Percentiles rank a stretch among this genome's conserved stretches.
Evolutionary conservation across 2,888 invertebrate species (phyloP).

Genomic region (Meganola albula): DNA sequence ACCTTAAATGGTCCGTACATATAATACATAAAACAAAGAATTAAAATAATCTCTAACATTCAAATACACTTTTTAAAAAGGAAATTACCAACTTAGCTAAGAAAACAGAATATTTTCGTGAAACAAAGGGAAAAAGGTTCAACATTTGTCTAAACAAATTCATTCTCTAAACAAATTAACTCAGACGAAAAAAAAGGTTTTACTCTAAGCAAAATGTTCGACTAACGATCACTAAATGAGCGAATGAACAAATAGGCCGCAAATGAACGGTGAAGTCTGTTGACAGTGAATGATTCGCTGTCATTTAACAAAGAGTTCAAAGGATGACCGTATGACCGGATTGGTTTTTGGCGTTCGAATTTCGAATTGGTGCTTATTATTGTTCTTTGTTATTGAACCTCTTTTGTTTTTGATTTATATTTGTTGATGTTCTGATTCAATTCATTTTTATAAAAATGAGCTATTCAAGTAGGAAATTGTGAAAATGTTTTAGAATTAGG

Average conservation of each 20-base stretch:
- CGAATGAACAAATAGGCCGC: constrained; percentile 50
- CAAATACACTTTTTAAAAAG: constrained; percentile 23
- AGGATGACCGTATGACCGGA: constrained; percentile 29
- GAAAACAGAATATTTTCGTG: constrained; percentile 25
- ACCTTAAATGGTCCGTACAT: too few species aligned
- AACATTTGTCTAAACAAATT: constrained; percentile 46
- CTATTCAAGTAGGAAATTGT: too few species aligned
- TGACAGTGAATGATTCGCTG: constrained; percentile 55
- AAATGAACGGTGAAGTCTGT: constrained; percentile 43
- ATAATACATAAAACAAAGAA: too few species aligned
- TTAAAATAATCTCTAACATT: too few species aligned
- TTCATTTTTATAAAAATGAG: too few species aligned
- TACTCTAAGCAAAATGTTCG: constrained; percentile 21
- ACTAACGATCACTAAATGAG: constrained; percentile 40
- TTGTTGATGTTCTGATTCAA: too few species aligned
- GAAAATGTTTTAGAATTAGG: too few species aligned
- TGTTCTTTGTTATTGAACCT: constrained; percentile 10
- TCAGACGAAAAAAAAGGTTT: constrained; percentile 34
- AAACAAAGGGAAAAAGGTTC: constrained; percentile 29
- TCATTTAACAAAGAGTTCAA: constrained; percentile 39
- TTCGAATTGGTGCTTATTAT: constrained; percentile 24
- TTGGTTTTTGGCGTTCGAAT: constrained; percentile 23
- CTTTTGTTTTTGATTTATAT: background rate
- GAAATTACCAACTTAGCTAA: constrained; percentile 26
- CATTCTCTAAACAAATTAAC: constrained; percentile 54